These are phyloP conservation scores for Coreius guichenoti DNA, from an alignment of 2,797 vertebrate species.

Conservation along the genomic window DNA sequence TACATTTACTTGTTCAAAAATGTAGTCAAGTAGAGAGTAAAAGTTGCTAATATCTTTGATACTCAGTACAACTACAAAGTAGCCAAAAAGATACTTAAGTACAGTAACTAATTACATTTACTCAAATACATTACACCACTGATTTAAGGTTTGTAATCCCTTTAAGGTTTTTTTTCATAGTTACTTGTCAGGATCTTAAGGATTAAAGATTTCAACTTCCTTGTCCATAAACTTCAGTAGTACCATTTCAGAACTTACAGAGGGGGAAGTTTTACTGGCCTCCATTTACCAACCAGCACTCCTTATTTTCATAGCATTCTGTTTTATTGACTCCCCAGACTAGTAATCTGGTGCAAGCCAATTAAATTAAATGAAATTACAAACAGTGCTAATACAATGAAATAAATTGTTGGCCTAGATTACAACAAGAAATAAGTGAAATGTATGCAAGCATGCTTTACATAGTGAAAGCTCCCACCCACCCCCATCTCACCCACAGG, in stretches of 20 bases:
- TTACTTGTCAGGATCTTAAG: background rate
- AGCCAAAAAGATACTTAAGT: too few relatives aligned
- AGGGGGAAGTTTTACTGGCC: too few relatives aligned
- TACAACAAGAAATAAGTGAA: background rate
- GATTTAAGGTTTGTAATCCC: background rate
- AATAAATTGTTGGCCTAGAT: background rate
- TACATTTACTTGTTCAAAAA: too few relatives aligned
- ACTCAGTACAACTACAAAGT: too few relatives aligned
- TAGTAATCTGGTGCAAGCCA: background rate
- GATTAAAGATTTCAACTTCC: background rate
- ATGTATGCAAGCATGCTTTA: background rate
- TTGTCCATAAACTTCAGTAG: too few relatives aligned
- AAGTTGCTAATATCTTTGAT: too few relatives aligned
- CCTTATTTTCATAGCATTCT: background rate
- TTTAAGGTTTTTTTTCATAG: background rate
- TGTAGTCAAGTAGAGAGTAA: too few relatives aligned
- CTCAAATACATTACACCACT: too few relatives aligned
- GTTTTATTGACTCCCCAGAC: background rate
- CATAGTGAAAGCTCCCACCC: constrained; percentile 24
- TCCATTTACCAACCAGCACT: background rate
- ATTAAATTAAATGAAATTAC: background rate
- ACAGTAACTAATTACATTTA: too few relatives aligned
- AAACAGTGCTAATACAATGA: background rate
- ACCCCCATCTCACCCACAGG: constrained; percentile 45
- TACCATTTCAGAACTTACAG: background rate